Conservation (phyloP, 2,888 invertebrate species). For the Saturnia japonica region DNA sequence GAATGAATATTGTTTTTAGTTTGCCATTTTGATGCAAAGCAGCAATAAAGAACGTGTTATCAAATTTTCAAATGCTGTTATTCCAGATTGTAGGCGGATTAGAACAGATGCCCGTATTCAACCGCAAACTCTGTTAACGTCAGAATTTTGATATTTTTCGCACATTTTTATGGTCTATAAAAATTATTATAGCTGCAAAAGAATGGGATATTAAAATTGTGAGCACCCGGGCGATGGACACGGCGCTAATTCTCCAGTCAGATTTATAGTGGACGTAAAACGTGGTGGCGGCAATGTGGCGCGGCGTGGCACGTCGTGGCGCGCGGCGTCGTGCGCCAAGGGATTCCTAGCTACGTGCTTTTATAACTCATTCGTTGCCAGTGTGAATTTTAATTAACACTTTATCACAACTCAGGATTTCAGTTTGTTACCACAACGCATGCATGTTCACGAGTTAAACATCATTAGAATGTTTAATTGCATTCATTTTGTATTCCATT, state of each 20-base stretch:
- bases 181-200: conserved; percentile 27
- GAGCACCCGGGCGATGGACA: conserved; percentile 13
- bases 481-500: conserved; percentile 5
- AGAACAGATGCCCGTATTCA: conserved; percentile 1
- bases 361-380: conserved; percentile 13
- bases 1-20: neutral
- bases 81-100: neutral
- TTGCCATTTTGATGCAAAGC: neutral
- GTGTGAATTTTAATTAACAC: conserved; percentile 12
- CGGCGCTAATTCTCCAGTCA: conserved; percentile 19
- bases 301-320: neutral
- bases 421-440: neutral
- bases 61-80: neutral
- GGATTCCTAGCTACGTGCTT: conserved; percentile 16
- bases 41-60: neutral
- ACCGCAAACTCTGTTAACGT: conserved; percentile 3
- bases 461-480: neutral
- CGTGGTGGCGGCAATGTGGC: neutral
- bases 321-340: conserved; percentile 17
- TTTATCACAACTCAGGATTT: conserved; percentile 1
- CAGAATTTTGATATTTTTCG: conserved; percentile 30
- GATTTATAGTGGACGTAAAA: conserved; percentile 25
- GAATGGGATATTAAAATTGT: conserved; percentile 16
- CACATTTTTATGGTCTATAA: conserved; percentile 34
- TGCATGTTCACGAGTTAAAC: neutral